Conservation (phyloP, 2,113 vertebrate species). For the Cichladusa arquata region DNA sequence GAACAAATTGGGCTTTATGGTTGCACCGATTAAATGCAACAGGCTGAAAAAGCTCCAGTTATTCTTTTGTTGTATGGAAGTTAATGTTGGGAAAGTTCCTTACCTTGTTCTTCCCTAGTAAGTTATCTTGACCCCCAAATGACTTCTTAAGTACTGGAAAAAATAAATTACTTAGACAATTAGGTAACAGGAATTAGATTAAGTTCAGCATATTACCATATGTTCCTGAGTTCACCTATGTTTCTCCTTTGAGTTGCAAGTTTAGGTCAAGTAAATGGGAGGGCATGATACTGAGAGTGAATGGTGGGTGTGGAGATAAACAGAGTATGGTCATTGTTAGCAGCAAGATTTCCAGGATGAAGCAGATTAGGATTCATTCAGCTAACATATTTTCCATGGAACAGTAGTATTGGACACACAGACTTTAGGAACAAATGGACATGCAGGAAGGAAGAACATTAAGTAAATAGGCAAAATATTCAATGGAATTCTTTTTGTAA, state of each 20-base stretch:
- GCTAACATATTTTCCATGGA: constrained; percentile 26
- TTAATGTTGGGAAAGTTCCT: constrained; percentile 19
- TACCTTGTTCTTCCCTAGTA: not conserved
- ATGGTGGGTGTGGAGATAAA: constrained; percentile 42
- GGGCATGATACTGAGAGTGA: not conserved
- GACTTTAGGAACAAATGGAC: constrained; percentile 17
- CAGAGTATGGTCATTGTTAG: constrained; percentile 19
- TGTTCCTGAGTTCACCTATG: constrained; percentile 33
- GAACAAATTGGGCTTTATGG: not conserved
- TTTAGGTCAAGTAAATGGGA: constrained; percentile 7
- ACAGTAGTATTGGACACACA: not conserved
- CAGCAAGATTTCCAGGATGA: constrained; percentile 46
- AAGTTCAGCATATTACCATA: not conserved
- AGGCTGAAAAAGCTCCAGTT: not conserved
- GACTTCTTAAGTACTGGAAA: not conserved
- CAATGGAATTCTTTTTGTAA: not conserved
- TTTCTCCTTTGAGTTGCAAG: constrained; percentile 7
- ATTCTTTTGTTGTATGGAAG: not conserved
- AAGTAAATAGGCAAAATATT: constrained; percentile 4
- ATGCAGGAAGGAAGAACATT: constrained; percentile 34
- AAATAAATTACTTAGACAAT: not conserved
- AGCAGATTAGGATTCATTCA: constrained; percentile 50
- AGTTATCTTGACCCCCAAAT: constrained; percentile 11
- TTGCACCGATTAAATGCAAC: not conserved
- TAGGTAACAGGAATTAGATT: constrained; percentile 28